Base-by-base conservation (phyloP, 2,888 invertebrate genomes). In the Netelia fuscicornis region DNA sequence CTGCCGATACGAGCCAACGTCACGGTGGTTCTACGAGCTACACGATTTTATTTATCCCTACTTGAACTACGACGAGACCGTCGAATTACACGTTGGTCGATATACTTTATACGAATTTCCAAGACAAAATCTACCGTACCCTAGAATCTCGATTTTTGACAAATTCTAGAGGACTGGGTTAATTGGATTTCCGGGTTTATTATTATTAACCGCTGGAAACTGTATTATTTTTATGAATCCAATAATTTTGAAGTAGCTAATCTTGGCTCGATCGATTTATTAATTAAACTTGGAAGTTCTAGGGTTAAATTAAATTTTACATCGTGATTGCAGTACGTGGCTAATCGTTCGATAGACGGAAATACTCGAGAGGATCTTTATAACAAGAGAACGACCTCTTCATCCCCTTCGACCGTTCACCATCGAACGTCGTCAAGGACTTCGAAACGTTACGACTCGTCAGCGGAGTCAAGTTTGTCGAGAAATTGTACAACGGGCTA, bases 1-100 rank as follows among this genome's bases (percentile, higher is more conserved):
- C 25, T 56, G 37, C 2, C 65, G 71, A 10, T 87, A 88, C 83
- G 54, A 86, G 56, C 82, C 88, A 9, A 56, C 37, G 8, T 58
- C 83, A 2, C 72, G 83, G n/a, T 91, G 90, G 89, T 91, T 91
- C 77, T 83, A 88, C 75, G 86, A 86, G 37, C 54, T 90, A 9
- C 88, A 90, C 84, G 87, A 89, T 25, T 91, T 91, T 75, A 89
- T 91, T 65, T 87, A 86, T 78, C 81, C 88, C 2, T 82, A 90
- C 71, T 83, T 91, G 81, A 87, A 91, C 83, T 84, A 87, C 81
- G 88, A 90, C 60, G 91, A 92, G 72, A 71, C 85, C 30, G 77
- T 83, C 11, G 86, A 86, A 67, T 65, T 91, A 17, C 87, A 87
- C 68, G 91, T 91, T 84, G 65, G 90, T 88, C 23, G 37, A 65